These are phyloP conservation scores for Erpobdella octoculata DNA, from an alignment of 2,888 invertebrate genomes.

Conservation along the genomic window DNA sequence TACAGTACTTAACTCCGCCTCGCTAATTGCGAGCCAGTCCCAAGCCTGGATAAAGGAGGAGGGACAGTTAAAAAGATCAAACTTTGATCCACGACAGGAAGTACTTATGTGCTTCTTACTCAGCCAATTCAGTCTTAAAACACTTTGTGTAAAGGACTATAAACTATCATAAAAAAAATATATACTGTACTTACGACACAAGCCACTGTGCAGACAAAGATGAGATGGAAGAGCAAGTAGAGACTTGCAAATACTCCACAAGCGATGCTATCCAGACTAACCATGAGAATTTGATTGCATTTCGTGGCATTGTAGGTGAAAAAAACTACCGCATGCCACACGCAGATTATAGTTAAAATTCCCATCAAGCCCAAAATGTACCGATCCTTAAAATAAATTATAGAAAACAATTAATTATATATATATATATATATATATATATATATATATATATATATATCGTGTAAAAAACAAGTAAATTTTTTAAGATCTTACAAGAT, in stretches of 20 bases:
- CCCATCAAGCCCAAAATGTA: constrained; percentile 40
- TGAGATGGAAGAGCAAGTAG: constrained; percentile 43
- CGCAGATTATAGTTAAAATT: constrained; percentile 38
- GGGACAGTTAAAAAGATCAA: too few species aligned
- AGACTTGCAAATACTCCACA: constrained; percentile 37
- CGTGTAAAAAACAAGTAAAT: too few species aligned
- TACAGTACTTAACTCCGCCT: too few species aligned
- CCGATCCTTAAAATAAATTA: constrained; percentile 35
- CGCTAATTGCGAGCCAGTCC: too few species aligned
- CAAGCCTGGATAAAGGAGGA: too few species aligned
- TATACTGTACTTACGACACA: background rate
- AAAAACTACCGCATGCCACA: constrained; percentile 38
- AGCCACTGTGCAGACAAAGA: constrained; percentile 41
- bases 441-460: background rate
- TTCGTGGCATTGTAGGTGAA: constrained; percentile 8
- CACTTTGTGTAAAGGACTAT: too few species aligned
- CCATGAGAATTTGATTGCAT: constrained; percentile 10
- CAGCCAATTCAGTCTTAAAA: too few species aligned
- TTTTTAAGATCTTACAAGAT: constrained; percentile 38
- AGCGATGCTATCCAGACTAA: constrained; percentile 29
- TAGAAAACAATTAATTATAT: too few species aligned
- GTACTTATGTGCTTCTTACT: too few species aligned
- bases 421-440: background rate
- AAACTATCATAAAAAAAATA: too few species aligned
- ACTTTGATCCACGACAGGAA: too few species aligned